Base-by-base conservation (phyloP, 2,113 vertebrate species). In the Catagonus wagneri region DNA sequence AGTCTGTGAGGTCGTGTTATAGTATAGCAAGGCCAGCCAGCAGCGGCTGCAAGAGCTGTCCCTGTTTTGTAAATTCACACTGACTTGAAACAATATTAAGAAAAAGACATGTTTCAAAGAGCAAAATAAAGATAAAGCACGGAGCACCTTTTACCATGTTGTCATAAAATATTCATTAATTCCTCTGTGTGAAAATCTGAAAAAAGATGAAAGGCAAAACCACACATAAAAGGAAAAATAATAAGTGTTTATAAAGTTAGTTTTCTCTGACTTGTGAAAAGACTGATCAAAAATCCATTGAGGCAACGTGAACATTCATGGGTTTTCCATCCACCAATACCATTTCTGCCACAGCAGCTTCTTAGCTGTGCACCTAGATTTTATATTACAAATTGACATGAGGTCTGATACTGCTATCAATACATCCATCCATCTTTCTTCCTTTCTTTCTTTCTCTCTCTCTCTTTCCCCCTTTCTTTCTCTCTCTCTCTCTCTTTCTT, bases 141-240 rank as follows among this genome's bases (percentile, higher is more conserved):
- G 11, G 12, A 75, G 44, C 27, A 85, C 68, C 58, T 71, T 84
- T 88, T 72, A 71, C 16, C 78, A 56, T 25, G 61, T 17, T n/a
- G 23, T 29, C 56, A 79, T 68, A 90, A 96, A 63, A 90, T 22
- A 93, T 71, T 52, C 29, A 90, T 74, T 69, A 68, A 89, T 83
- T 89, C 54, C 10, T 83, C 32, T 25, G 63, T 66, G 80, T 85
- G 54, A 89, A 86, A 85, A 75, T 58, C 60, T 87, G 27, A 27
- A 34, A 72, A 92, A 58, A 83, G 63, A 87, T 19, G 20, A 92
- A 93, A 90, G 29, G 23, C 27, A 92, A 95, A 91, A 90, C 22
- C 11, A 66, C 44, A 34, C 44, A 60, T 7, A 68, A 75, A 96
- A 83, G 66, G 65, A 54, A 29, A 79, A 88, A 20, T 19, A 7